These are phyloP conservation scores for Steinernema khuongi DNA, from an alignment of 1,140 invertebrate genomes.

Conservation along the genomic window DNA sequence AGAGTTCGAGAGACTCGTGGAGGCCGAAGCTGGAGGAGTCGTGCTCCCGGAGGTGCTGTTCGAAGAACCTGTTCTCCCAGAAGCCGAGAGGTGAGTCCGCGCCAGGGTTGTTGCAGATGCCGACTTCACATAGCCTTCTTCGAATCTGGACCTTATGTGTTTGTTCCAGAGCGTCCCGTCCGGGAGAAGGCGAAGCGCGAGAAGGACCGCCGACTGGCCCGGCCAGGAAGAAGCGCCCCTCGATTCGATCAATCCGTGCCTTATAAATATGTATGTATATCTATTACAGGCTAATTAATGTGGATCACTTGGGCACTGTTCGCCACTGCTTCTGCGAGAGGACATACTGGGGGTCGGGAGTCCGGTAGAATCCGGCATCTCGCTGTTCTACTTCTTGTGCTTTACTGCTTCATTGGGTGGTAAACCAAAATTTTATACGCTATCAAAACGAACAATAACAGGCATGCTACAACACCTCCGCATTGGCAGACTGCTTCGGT, in stretches of 20 bases:
- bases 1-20: conserved; percentile 75
- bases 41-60: conserved; percentile 26
- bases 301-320: too few relatives aligned
- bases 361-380: not conserved
- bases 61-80: conserved; percentile 12
- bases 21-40: conserved; percentile 34
- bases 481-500: too few relatives aligned
- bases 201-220: not conserved
- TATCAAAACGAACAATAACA: too few relatives aligned
- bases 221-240: too few relatives aligned
- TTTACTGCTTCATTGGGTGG: too few relatives aligned
- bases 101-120: too few relatives aligned
- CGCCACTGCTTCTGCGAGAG: not conserved
- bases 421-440: too few relatives aligned
- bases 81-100: not conserved
- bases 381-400: too few relatives aligned
- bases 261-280: too few relatives aligned
- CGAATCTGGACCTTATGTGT: not conserved
- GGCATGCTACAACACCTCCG: too few relatives aligned
- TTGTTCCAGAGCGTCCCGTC: not conserved
- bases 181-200: not conserved
- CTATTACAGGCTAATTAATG: too few relatives aligned
- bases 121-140: not conserved
- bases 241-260: too few relatives aligned
- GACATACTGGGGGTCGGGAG: not conserved